Base-by-base conservation (phyloP, 2,888 invertebrate species). In the Mimumesa dahlbomi region DNA sequence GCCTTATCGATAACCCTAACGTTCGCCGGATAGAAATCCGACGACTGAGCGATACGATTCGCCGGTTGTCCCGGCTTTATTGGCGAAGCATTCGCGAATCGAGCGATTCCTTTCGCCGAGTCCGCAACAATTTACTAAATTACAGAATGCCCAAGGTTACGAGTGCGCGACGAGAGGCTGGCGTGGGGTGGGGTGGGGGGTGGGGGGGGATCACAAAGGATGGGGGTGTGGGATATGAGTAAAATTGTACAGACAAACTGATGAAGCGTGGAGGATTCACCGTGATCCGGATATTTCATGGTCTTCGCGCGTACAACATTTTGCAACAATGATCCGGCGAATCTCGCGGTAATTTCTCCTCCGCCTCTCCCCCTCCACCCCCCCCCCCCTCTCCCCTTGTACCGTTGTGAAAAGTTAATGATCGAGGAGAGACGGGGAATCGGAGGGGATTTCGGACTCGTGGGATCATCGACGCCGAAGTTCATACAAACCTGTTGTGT, bases 71-170 rank as follows among this genome's bases (percentile, higher is more conserved):
- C n/a, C 34, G 34, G 3, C n/a, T 34, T 5, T 7, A 58, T 49
- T 22, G 66, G 58, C 62, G 65, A 68, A 49, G 43, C 57, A 45
- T 53, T 68, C 71, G 67, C 73, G 76, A 67, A 62, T 62, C 80
- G 74, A 71, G 53, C 63, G 76, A 68, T 70, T 66, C 54, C 72
- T 73, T 68, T 70, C 70, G 69, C 54, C 75, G 78, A 81, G 78
- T 76, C 77, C 68, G 66, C 77, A 83, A 82, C 81, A 82, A 84
- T 82, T 84, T 79, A 74, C 81, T 84, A 85, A 84, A 83, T 83
- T 85, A 84, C 79, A 79, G 73, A 85, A 85, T 85, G 85, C 82
- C 85, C 85, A 85, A 79, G 75, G 73, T 82, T 80, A 81, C 77
- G 72, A 72, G 65, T 75, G 68, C 73, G 77, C 77, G 82, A 77